Evolutionary conservation across 1,140 invertebrate genomes (phyloP), one percentile per base, ranked within the genome.

Genomic region (Doryteuthis pealeii): DNA sequence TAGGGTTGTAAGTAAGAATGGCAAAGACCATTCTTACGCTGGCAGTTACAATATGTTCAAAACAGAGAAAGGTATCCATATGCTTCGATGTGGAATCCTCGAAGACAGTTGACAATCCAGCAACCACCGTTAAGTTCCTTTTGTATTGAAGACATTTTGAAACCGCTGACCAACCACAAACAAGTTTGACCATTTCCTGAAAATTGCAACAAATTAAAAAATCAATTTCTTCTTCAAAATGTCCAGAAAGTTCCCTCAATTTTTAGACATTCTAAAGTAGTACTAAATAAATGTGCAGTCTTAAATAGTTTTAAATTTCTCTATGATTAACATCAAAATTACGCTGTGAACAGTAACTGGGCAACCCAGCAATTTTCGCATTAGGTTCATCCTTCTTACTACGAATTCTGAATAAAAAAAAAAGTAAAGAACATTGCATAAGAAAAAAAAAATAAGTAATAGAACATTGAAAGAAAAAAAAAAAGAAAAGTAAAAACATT

Each of bases 101-200:
- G 85, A 4, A 90, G 85, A 4, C 89, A 79, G 66, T 79, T 81
- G 49, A 77, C 80, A 54, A 85, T 83, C 12, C 76, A 68, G 10
- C 79, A 82, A 15, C 77, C 77, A 18, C 86, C 88, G 40, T 89
- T 87, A 12, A 91, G 79, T 77, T 88, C 86, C 62, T 82, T 15
- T 81, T 79, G 77, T 90, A 82, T 91, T 90, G 83, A 91, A 91
- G 22, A 90, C 88, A 84, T 91, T n/a, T 91, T 15, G 90, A 90
- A 18, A 88, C 87, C 70, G 90, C 90, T 82, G 77, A 18, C 91
- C 90, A 45, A 88, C 88, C 26, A 90, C 78, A 10, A 91, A 81
- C 65, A 91, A 81, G 80, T 91, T n/a, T 91, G 0, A 91, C 88
- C 75, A 91, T 85, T 78, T 91, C 88, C 87, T 88, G 77, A 22